Evolutionary conservation across 2,113 vertebrate genomes (phyloP), one percentile per base, ranked within the genome.

Genomic region (Scomber scombrus): DNA sequence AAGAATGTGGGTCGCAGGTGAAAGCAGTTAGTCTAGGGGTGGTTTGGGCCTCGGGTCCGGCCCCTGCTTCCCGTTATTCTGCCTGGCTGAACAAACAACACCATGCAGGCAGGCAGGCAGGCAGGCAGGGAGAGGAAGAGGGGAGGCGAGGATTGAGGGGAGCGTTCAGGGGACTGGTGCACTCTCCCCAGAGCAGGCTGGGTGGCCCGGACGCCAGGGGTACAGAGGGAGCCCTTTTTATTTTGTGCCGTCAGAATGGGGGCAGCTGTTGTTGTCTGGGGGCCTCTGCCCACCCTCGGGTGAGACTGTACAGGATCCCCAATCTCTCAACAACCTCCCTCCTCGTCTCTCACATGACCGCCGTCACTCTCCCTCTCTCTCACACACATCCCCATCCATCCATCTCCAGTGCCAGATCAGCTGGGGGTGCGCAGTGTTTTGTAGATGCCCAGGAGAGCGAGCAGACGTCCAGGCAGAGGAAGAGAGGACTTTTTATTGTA

Each of bases 51-150:
- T 76, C 73, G 21, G 43, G 56, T 78, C 63, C 18, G 31, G 67
- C 72, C 75, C 65, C 70, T 63, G 72, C 72, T 76, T 63, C 61
- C 29, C 43, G 55, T 93, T 94, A 85, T 90, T 91, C 90, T 71
- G 85, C 89, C 73, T 91, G 85, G 63, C 71, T 89, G 89, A 94
- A 92, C 91, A 94, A 94, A 91, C 91, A 89, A 85, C 74, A 58
- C 56, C 46, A n/a, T 85, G 57, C 31, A 34, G 31, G 6, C 31
- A 34, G 31, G 5, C 31, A 34, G 31, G 5, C 34, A 40, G 34
- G 6, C 34, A 40, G 34, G 34, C 34, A 40, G 34, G 66, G 54
- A 75, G 77, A 73, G 63, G 73, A 73, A 50, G 58, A 52, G 52
- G 34, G 75, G 65, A 78, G 61, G 52, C 11, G 23, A 49, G 50